Evolutionary conservation across 2,797 vertebrate genomes (phyloP), one percentile per base, ranked within the genome.

Genomic region (Lophotriccus pileatus): DNA sequence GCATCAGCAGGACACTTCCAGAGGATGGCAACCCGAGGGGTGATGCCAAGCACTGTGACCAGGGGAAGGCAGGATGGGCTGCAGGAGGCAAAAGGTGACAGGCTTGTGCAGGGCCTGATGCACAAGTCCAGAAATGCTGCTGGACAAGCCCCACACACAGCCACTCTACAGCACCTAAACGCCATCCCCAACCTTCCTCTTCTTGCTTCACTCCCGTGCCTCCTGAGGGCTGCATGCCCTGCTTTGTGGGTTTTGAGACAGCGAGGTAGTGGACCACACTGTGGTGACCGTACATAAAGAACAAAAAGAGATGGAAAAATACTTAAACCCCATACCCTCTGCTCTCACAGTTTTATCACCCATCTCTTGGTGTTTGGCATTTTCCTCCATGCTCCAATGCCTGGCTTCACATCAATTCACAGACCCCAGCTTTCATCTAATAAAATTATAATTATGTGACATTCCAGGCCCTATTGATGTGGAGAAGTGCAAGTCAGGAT

Each of bases 391-490:
- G 80, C 63, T 66, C 47, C 43, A 36, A 12, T 12, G n/a, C 12
- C 85, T 94, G 90, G 77, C 66, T 75, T 90, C 63, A 72, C 90
- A 88, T 73, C 87, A 91, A 27, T 69, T 91, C 47, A 55, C 2
- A 24, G 36, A 88, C 37, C 10, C 32, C 59, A 69, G n/a, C 87
- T 84, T 95, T 91, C 73, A 93, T 88, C 70, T 91, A 47, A 87
- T 91, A 60, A 53, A 87, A 73, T 23, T n/a, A 9, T 75, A 84
- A 93, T 79, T 91, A 76, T 23, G 47, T 0, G 0, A 81, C 69
- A 88, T 94, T 91, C 62, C 66, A 81, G 58, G 36, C 69, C 24
- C 81, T 75, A 88, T 43, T 96, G 93, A 95, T 75, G 87, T 91
- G 91, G 87, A 94, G 67, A 52, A 70, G 6, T 14, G 34, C 72